Conservation (phyloP, 2,113 vertebrate species). For the Psittacula cyanocephala region DNA sequence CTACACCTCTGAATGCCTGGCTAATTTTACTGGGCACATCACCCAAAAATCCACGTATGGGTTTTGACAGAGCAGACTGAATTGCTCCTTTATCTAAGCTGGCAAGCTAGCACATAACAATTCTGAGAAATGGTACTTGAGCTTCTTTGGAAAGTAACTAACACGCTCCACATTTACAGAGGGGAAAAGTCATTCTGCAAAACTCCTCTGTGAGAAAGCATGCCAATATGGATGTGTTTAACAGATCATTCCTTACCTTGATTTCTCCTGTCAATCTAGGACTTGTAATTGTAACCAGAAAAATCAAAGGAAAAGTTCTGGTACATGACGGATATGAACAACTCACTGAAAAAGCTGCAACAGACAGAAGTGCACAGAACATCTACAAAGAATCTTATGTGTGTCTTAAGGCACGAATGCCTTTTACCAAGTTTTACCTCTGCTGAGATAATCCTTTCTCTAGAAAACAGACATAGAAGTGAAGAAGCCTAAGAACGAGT, state of each 20-base stretch:
- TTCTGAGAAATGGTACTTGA: not conserved
- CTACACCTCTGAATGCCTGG: not conserved
- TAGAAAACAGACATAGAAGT: not conserved
- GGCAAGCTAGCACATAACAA: slow-evolving; percentile 4
- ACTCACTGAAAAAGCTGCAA: not conserved
- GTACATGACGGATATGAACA: not conserved
- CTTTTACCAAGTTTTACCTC: not conserved
- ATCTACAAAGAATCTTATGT: not conserved
- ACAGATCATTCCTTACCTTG: not conserved
- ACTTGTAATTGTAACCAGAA: not conserved
- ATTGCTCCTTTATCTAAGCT: not conserved
- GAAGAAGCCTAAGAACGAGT: not conserved
- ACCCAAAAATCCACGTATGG: not conserved
- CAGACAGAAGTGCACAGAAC: not conserved
- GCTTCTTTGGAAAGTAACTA: slow-evolving; percentile 20
- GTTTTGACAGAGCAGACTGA: slow-evolving; percentile 17
- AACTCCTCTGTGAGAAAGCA: not conserved
- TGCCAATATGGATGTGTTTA: not conserved
- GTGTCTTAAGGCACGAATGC: not conserved
- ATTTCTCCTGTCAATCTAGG: not conserved
- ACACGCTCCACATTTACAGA: not conserved
- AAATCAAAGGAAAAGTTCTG: not conserved
- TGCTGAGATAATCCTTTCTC: not conserved
- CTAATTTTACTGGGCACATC: slow-evolving; percentile 9
- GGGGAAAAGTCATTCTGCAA: not conserved